Evolutionary conservation across 2,888 invertebrate genomes (phyloP).

Genomic region (Tanytarsus gracilentus): DNA sequence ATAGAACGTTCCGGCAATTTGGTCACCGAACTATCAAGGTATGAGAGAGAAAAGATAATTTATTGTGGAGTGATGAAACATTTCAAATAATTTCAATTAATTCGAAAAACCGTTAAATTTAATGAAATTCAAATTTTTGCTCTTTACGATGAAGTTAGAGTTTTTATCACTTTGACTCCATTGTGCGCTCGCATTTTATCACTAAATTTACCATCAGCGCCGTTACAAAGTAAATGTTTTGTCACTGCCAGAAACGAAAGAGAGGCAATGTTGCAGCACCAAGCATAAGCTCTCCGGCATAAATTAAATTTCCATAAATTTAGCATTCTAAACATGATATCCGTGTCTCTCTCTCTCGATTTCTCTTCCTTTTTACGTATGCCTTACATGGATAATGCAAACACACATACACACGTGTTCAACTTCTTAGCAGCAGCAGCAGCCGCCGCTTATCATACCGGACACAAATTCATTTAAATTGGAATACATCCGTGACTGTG

Average conservation of each 20-base stretch:
- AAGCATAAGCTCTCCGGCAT: constrained; percentile 11
- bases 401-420: not conserved
- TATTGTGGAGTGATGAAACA: not conserved
- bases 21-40: constrained; percentile 47
- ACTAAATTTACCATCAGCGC: too few relatives aligned
- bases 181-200: too few relatives aligned
- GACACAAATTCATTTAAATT: constrained; percentile 27
- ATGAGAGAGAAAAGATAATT: too few relatives aligned
- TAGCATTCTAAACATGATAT: constrained; percentile 24
- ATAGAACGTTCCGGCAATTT: constrained; percentile 45
- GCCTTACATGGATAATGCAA: not conserved
- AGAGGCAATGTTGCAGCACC: not conserved
- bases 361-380: constrained; percentile 12
- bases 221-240: too few relatives aligned
- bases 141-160: too few relatives aligned
- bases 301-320: constrained; percentile 29
- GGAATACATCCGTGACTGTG: constrained; percentile 20
- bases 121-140: too few relatives aligned
- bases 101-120: not conserved
- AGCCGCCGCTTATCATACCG: constrained; percentile 22
- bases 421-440: not conserved
- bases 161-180: too few relatives aligned
- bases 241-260: not conserved
- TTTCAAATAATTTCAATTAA: not conserved
- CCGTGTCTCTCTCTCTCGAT: not conserved